Percentiles rank a stretch among this genome's conserved stretches.
Conservation (phyloP, 2,888 invertebrate genomes). For the Drosophila mimetica region DNA sequence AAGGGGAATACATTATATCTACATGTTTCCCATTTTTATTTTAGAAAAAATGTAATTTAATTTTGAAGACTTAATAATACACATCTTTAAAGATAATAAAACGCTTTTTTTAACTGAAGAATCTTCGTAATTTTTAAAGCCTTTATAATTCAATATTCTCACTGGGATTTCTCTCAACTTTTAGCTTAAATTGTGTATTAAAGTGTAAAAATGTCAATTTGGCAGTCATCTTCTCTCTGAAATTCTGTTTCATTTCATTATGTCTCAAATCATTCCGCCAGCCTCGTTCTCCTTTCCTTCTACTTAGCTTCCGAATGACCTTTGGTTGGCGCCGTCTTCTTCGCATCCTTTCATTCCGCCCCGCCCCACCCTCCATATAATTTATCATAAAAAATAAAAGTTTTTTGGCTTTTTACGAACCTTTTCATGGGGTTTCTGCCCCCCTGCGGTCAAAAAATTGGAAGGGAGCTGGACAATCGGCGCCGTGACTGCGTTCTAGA, state of each 20-base stretch:
- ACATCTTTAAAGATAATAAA: too few species aligned
- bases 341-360: conserved; percentile 13
- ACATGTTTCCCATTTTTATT: too few species aligned
- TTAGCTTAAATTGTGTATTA: neutral
- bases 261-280: conserved; percentile 22
- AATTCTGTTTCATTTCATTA: conserved; percentile 14
- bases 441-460: conserved; percentile 65
- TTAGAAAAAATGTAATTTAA: too few species aligned
- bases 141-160: neutral
- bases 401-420: conserved; percentile 57
- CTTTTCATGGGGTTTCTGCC: conserved; percentile 41
- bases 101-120: too few species aligned
- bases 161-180: neutral
- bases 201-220: conserved; percentile 4
- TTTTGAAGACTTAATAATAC: too few species aligned
- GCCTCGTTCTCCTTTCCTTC: conserved; percentile 3
- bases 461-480: conserved; percentile 72
- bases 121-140: neutral
- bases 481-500: conserved; percentile 80
- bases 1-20: too few species aligned
- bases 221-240: conserved; percentile 9
- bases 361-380: conserved; percentile 46
- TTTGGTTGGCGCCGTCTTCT: conserved; percentile 63
- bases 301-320: conserved; percentile 49
- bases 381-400: conserved; percentile 75